Evolutionary conservation across 1,140 invertebrate species (phyloP).

Genomic region (Asbolus verrucosus): DNA sequence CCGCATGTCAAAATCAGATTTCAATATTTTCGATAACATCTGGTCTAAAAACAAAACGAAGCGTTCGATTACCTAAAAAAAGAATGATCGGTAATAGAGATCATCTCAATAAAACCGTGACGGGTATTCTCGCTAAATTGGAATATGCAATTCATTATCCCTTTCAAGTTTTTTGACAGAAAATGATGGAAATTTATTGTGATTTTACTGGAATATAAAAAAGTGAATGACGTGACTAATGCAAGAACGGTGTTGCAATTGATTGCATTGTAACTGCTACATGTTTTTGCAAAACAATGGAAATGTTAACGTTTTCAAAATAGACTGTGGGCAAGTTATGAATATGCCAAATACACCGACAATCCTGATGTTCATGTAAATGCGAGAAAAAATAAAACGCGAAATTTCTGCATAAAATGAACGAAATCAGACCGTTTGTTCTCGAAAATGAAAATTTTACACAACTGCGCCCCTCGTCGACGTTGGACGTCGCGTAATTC

Average conservation of each 20-base stretch:
- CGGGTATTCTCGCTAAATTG: conserved; percentile 20
- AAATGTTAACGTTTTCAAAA: conserved; percentile 38
- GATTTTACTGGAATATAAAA: not conserved
- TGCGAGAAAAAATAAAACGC: not conserved
- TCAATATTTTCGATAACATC: conserved; percentile 13
- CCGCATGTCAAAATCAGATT: conserved; percentile 2
- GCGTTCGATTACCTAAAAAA: conserved; percentile 8
- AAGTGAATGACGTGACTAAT: conserved; percentile 36
- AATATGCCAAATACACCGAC: conserved; percentile 26
- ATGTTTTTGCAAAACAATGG: conserved; percentile 33
- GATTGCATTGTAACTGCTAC: conserved; percentile 19
- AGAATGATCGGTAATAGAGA: conserved; percentile 21
- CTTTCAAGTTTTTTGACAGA: conserved; percentile 20
- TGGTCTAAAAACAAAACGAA: not conserved
- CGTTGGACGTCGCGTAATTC: conserved; percentile 9
- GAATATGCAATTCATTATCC: conserved; percentile 17
- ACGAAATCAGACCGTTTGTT: too few species aligned
- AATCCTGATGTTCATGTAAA: not conserved
- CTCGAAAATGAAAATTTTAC: not conserved
- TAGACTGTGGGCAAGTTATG: conserved; percentile 35
- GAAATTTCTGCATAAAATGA: too few species aligned
- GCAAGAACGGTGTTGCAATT: conserved; percentile 35
- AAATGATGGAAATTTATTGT: conserved; percentile 37
- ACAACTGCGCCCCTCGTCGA: not conserved
- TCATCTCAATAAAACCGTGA: conserved; percentile 32